These are phyloP conservation scores for Vicugna pacos DNA, from an alignment of 2,113 vertebrate genomes.

Conservation along the genomic window DNA sequence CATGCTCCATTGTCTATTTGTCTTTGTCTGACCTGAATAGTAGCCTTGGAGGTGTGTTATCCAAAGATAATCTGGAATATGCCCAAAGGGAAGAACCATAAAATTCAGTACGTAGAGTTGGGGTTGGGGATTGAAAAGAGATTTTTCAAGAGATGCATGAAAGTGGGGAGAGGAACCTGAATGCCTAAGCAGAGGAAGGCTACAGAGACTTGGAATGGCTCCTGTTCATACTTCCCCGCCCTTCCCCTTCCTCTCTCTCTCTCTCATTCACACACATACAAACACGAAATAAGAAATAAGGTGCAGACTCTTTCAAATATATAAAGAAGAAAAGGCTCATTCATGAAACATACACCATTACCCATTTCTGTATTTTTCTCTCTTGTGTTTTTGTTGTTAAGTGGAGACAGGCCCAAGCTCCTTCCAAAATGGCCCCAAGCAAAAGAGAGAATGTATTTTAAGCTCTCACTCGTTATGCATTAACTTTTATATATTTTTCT, in stretches of 20 bases:
- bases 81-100: background rate
- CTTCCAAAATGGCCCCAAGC: conserved; percentile 74
- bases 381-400: conserved; percentile 61
- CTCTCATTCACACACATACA: background rate
- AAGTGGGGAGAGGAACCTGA: background rate
- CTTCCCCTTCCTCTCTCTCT: background rate
- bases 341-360: conserved; percentile 46
- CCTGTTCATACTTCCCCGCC: background rate
- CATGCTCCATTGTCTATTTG: background rate
- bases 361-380: conserved; percentile 49
- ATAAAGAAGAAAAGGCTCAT: conserved; percentile 39
- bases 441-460: conserved; percentile 61
- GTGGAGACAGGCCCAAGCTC: background rate
- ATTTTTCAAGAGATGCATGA: background rate
- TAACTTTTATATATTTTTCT: conserved; percentile 56
- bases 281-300: background rate
- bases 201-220: background rate
- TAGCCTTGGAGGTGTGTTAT: background rate
- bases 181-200: background rate
- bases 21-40: background rate
- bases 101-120: background rate
- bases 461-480: background rate
- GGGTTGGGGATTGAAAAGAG: background rate
- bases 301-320: background rate
- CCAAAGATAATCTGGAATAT: background rate